These are phyloP conservation scores for Eudemis profundana DNA, from an alignment of 2,888 invertebrate species.

Conservation along the genomic window DNA sequence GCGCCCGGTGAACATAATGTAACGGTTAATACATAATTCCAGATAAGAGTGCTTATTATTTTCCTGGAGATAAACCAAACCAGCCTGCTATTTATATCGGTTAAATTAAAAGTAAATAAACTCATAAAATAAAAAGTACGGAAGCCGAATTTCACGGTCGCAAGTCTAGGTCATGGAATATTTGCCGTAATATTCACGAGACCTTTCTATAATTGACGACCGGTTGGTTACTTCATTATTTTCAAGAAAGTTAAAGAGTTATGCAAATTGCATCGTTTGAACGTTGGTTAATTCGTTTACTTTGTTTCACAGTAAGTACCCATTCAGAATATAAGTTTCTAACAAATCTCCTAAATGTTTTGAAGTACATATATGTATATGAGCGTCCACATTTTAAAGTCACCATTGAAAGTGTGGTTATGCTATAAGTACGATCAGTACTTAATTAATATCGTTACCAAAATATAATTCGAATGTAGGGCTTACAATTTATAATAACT, in stretches of 20 bases:
- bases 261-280: not conserved
- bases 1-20: too few relatives aligned
- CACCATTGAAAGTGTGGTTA: too few relatives aligned
- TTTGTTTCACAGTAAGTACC: not conserved
- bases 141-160: constrained; percentile 38
- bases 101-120: constrained; percentile 23
- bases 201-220: constrained; percentile 25
- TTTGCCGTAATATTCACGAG: constrained; percentile 26
- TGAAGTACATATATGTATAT: too few relatives aligned
- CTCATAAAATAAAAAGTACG: constrained; percentile 31
- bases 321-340: too few relatives aligned
- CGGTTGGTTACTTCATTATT: constrained; percentile 5
- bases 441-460: too few relatives aligned
- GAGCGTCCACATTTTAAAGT: too few relatives aligned
- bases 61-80: constrained; percentile 21
- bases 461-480: too few relatives aligned
- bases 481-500: too few relatives aligned
- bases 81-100: not conserved
- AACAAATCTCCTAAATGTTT: too few relatives aligned
- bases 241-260: constrained; percentile 6
- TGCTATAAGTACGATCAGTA: too few relatives aligned
- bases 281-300: not conserved
- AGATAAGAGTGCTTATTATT: not conserved
- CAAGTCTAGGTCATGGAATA: constrained; percentile 35
- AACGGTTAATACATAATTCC: not conserved